phyloP scores from a whole-genome alignment of 2,797 vertebrate species.

The Sebastolobus alascanus region DNA sequence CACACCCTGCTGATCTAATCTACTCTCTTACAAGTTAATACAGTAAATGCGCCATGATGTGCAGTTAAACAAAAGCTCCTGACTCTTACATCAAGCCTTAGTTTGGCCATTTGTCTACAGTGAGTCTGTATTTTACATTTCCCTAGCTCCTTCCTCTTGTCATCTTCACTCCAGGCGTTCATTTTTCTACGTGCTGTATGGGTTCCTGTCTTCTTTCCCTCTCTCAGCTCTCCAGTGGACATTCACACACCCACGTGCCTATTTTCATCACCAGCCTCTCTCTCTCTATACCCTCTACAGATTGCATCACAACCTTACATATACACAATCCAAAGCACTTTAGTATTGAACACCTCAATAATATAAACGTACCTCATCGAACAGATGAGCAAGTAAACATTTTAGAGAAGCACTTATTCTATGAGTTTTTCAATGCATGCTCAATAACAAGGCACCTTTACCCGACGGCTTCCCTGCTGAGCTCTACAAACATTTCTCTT shows the following conservation, averaged over 20 bases:
- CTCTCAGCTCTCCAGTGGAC: neutral
- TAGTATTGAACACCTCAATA: neutral
- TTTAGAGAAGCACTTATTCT: constrained; percentile 2
- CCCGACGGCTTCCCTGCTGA: neutral
- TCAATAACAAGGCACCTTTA: neutral
- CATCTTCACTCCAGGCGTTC: neutral
- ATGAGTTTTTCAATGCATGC: neutral
- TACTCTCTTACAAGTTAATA: neutral
- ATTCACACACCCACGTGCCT: constrained; percentile 11
- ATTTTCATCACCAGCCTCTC: neutral
- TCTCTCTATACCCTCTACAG: neutral
- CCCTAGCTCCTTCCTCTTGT: neutral
- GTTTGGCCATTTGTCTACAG: neutral
- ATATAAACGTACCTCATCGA: neutral
- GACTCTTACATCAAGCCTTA: neutral
- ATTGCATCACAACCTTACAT: neutral
- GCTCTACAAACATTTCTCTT: neutral
- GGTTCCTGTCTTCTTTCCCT: too few species aligned
- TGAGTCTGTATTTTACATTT: constrained; percentile 4
- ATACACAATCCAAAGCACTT: neutral
- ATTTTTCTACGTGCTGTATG: neutral
- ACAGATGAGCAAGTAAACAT: constrained; percentile 5
- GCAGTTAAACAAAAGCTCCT: neutral
- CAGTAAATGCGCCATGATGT: neutral
- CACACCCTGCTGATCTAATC: neutral